Evolutionary conservation across 2,888 invertebrate genomes (phyloP), one percentile per base, ranked within the genome.

Genomic region (Brachylomia viminalis): DNA sequence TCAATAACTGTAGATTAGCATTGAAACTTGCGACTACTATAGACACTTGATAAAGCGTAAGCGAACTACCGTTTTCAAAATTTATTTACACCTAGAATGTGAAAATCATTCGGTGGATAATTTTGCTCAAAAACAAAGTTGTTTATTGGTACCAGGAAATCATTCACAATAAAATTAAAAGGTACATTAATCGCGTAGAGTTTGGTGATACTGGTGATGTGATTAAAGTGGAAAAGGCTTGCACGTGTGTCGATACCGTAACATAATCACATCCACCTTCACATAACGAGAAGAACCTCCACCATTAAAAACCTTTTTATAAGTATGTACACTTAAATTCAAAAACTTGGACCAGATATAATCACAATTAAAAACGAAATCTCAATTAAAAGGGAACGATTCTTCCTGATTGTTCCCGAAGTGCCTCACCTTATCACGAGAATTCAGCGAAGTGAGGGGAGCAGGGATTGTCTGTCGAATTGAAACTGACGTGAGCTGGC

Each of bases 391-490:
- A 91, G 86, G 86, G 86, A 90, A 90, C 89, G 91, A 92, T 92
- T 91, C 90, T 90, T 92, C 90, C 89, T 91, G 90, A 92, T 92
- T 92, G 90, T 91, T 89, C 84, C 76, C 77, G 77, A 86, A 86
- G 85, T 86, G 87, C 74, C 75, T 68, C 86, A 86, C 89, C 92
- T 93, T 94, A 95, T 94, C 94, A 87, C 89, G 77, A 82, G 87
- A 88, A 90, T 87, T 88, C 91, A 91, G 91, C 75, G 52, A 77
- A 73, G 52, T 45, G 64, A n/a, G 80, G 70, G 77, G 59, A 42
- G 87, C 88, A 89, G 92, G 90, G 90, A 93, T 93, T 92, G 94
- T 94, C 94, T 92, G 93, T 93, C 93, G 93, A 94, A 95, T 93
- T 89, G 90, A 85, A 90, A 88, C 89, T 93, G 95, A 95, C 94